Base-by-base conservation (phyloP, 1,140 invertebrate genomes). In the Apis dorsata region DNA sequence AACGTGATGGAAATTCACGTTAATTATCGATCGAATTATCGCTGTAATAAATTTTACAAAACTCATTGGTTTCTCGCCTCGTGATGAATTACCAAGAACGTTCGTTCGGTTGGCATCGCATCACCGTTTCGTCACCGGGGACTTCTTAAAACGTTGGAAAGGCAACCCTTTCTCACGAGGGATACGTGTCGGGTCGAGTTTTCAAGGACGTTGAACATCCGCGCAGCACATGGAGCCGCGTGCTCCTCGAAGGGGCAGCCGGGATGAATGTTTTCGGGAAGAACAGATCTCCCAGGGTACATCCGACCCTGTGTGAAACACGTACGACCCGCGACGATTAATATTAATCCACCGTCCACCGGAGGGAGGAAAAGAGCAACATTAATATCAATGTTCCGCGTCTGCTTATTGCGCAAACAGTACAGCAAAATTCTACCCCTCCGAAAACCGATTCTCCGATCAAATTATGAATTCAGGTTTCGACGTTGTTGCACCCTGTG, bases 301-400 rank as follows among this genome's bases (percentile, higher is more conserved):
- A 7, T 34, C 51, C 65, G 76, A 79, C 55, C 55, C 69, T 44
- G 34, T 44, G 78, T 53, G 84, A 74, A 85, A 88, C 80, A 81
- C 85, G 81, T 70, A 86, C 87, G 83, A 17, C 24, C 59, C 70
- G 72, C 51, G 81, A 79, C 88, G 87, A 89, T 89, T 89, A 89
- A 89, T 89, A 89, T 89, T 89, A 89, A 89, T 89, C 75, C 88
- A 53, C 34, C 5, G 1, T 8, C 19, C 9, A 34, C 34, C 34
- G 34, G 11, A 19, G 12, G n/a, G 53, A 7, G 73, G 53, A 69
- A 74, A 85, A 68, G 63, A 68, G 74, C 34, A 78, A 82, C 87
- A 89, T 89, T 88, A 89, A 89, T 89, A 89, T 89, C 87, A 89
- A 88, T 88, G 87, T 62, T 68, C 34, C 34, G 24, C 7, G 44